These are phyloP conservation scores for Temnothorax unifasciatus DNA, from an alignment of 2,888 invertebrate species.

Conservation along the genomic window DNA sequence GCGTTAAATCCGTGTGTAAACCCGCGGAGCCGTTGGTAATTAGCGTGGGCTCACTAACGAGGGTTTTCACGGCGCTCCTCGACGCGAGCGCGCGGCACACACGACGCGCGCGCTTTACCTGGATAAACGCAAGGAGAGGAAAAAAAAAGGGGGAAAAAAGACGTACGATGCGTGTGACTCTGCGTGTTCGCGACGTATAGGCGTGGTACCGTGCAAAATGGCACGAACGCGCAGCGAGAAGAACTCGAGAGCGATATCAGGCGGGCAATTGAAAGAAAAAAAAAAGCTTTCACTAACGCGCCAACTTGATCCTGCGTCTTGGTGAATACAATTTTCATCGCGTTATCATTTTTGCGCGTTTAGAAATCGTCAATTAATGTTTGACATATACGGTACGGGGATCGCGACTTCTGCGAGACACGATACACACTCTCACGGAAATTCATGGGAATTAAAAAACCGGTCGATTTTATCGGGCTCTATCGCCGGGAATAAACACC, in stretches of 20 bases:
- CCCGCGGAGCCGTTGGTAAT: constrained; percentile 80
- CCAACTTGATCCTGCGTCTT: not conserved
- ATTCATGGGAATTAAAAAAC: constrained; percentile 78
- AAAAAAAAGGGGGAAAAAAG: no score
- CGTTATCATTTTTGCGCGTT: not conserved
- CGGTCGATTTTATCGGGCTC: constrained; percentile 77
- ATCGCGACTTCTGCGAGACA: constrained; percentile 24
- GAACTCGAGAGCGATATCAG: not conserved
- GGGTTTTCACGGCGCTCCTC: constrained; percentile 76
- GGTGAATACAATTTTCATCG: not conserved
- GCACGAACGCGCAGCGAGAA: constrained; percentile 1
- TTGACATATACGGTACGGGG: not conserved
- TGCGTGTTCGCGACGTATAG: constrained; percentile 54
- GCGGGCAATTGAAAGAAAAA: not conserved
- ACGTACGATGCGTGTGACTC: constrained; percentile 45
- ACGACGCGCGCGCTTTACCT: constrained; percentile 69
- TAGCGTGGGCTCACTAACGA: constrained; percentile 82
- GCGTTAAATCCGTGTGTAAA: constrained; percentile 83
- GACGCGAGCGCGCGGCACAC: constrained; percentile 60
- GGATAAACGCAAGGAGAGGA: constrained; percentile 71
- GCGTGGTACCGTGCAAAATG: constrained; percentile 63
- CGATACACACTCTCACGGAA: constrained; percentile 61
- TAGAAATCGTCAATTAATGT: not conserved
- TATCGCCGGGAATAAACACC: constrained; percentile 80
- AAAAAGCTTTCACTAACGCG: not conserved